Evolutionary conservation across 53 echinoderm and acorn worm species (phyloP).

Genomic region (Henricia sp.): DNA sequence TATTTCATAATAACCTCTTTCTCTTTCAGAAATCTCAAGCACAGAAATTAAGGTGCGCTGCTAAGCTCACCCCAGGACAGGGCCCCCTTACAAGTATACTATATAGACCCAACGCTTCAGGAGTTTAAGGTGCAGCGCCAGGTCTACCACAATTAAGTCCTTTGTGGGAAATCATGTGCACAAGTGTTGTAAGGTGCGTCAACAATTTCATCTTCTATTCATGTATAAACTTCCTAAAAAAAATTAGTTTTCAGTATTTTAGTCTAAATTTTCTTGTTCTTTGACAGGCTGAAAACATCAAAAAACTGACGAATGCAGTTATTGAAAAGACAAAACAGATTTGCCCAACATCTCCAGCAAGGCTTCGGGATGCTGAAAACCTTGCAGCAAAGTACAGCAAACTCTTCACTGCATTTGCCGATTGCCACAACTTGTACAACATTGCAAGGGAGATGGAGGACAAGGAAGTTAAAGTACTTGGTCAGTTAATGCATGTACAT

Average conservation of each 20-base stretch:
- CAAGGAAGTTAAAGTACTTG: conserved; percentile 14
- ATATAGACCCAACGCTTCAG: conserved; percentile 28
- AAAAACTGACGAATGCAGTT: conserved; percentile 12
- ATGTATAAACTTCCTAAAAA: too few relatives aligned
- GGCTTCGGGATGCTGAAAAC: background rate
- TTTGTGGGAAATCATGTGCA: conserved; percentile 62
- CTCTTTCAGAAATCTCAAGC: conserved; percentile 1
- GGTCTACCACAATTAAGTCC: conserved; percentile 37
- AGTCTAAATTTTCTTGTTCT: background rate
- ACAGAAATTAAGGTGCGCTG: background rate
- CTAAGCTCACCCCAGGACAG: conserved; percentile 5
- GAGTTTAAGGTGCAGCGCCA: conserved; percentile 41
- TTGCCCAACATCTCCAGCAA: conserved; percentile 12
- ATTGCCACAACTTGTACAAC: conserved; percentile 36
- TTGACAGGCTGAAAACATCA: conserved; percentile 21
- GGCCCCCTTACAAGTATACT: conserved; percentile 34
- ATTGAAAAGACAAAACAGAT: conserved; percentile 20
- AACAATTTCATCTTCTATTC: too few relatives aligned
- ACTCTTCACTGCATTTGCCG: conserved; percentile 16
- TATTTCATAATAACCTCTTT: background rate
- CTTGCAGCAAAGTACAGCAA: conserved; percentile 28
- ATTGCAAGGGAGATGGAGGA: conserved; percentile 12
- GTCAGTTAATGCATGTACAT: too few relatives aligned
- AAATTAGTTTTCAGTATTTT: background rate
- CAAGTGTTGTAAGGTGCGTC: conserved; percentile 31